Base-by-base conservation (phyloP, 2,888 invertebrate species). In the Drosophila greeni region DNA sequence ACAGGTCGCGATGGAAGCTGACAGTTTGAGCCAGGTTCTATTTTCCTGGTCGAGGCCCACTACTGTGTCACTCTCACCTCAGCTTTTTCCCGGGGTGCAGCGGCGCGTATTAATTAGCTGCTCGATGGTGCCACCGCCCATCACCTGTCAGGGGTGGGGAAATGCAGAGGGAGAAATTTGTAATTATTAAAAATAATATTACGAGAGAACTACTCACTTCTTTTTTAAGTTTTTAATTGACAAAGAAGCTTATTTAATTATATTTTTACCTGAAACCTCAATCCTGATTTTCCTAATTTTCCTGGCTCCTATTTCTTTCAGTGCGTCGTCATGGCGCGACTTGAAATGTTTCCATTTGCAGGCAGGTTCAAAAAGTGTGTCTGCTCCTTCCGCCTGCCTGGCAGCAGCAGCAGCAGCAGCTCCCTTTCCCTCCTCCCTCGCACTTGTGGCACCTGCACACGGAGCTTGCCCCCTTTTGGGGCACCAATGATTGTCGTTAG, bases 81-180 rank as follows among this genome's bases (percentile, higher is more conserved):
- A 20, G 57, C 43, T 23, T 58, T 74, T 66, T 42, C 16, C 62
- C 62, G 52, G 24, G 65, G 78, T 84, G 85, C 81, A 82, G 73
- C 83, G 81, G 82, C 76, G 81, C 81, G 81, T 82, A 84, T 82
- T 82, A 84, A 82, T 82, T 82, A 79, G 79, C 74, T 74, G 70
- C 79, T 79, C 79, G 76, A 72, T 78, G 72, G 60, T 75, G 72
- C 66, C 75, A 82, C 42, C 74, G 56, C 59, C 57, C 51, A 42
- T 64, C 51, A 58, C 37, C 57, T 51, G 66, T 49, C 49, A 40
- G 36, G 45, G 43, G 66, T 49, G 23, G 14, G 1, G 18, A 42
- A 37, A 0, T 33, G 18, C 42, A 4, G 20, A 20, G 20, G 3
- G 20, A 20, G 3, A 20, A 20, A 20, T 20, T 20, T 20, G 20